Percentiles rank a stretch among this genome's conserved stretches.
phyloP scores from a whole-genome alignment of 2,888 invertebrate species.

The Rhogogaster chlorosoma region DNA sequence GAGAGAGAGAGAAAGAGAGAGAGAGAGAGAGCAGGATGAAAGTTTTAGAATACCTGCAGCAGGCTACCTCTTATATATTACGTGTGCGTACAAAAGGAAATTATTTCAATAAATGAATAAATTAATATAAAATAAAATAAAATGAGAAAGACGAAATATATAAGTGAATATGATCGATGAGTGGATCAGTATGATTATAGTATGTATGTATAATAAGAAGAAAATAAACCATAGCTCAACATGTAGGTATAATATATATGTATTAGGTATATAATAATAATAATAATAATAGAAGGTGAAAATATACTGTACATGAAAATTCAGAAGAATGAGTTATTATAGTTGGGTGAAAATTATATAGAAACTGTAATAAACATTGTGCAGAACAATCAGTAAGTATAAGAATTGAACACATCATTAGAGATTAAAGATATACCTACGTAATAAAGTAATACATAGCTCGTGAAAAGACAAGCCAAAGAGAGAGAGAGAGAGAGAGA shows the following conservation, averaged over 20 bases:
- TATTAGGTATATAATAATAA: not conserved
- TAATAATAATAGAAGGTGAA: not conserved
- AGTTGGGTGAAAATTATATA: not conserved
- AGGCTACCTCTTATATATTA: not conserved
- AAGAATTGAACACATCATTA: slow-evolving; percentile 35
- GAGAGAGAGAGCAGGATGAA: not conserved
- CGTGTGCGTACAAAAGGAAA: not conserved
- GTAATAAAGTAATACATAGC: not conserved
- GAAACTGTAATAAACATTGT: slow-evolving; percentile 18
- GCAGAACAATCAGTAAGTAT: slow-evolving; percentile 41
- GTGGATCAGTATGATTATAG: not conserved
- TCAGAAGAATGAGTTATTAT: not conserved
- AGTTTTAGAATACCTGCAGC: not conserved
- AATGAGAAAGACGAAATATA: not conserved
- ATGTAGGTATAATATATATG: not conserved
- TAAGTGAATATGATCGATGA: not conserved
- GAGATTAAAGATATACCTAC: not conserved
- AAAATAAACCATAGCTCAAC: not conserved
- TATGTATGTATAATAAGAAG: not conserved
- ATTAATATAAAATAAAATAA: not conserved
- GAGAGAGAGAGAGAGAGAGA: not conserved
- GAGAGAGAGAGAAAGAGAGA: too few species aligned
- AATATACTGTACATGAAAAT: not conserved
- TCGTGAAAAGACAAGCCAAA: not conserved
- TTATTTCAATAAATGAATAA: not conserved